Base-by-base conservation (phyloP, 1,140 invertebrate genomes). In the Drosophila virilis region DNA sequence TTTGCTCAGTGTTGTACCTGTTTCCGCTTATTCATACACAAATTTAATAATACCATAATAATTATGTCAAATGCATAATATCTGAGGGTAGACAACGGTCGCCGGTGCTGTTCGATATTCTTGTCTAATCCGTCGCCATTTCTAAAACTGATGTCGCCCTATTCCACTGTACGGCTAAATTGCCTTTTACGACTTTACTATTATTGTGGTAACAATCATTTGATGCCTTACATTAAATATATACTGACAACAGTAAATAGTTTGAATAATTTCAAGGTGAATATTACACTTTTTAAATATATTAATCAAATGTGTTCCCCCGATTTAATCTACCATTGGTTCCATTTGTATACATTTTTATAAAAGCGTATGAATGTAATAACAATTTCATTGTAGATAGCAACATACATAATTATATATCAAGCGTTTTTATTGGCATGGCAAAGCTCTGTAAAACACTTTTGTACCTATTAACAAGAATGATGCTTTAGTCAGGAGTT, bases 21-120 rank as follows among this genome's bases (percentile, higher is more conserved):
- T 59, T 42, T 46, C 12, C 52, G 22, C 42, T 65, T 22, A 13
- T 58, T 60, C 35, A 55, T 32, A 52, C 40, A 67, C 48, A 68
- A 32, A 52, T 46, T 10, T 40, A 17, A 38, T 54, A 61, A 51
- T 68, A 13, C 43, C 37, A 40, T 54, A 51, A 54, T 55, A 42
- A 15, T 13, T 52, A 37, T 37, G 45, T 37, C 33, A 28, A 54
- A 51, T 52, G 62, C 43, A 13, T 46, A 51, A 50, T 43, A 43
- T 35, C 46, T 69, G 58, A 55, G 15, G 54, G 13, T n/a, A 55
- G 61, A 43, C 50, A 46, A 40, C 50, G 13, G 7, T 28, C 52
- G 9, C 48, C 22, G 33, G 40, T 55, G 55, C 38, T 54, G 60
- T 15, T 42, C 42, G 8, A 57, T 37, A 46, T 50, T 61, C 17